These are phyloP conservation scores for Temnothorax longispinosus DNA, from an alignment of 1,140 invertebrate species.

Conservation along the genomic window DNA sequence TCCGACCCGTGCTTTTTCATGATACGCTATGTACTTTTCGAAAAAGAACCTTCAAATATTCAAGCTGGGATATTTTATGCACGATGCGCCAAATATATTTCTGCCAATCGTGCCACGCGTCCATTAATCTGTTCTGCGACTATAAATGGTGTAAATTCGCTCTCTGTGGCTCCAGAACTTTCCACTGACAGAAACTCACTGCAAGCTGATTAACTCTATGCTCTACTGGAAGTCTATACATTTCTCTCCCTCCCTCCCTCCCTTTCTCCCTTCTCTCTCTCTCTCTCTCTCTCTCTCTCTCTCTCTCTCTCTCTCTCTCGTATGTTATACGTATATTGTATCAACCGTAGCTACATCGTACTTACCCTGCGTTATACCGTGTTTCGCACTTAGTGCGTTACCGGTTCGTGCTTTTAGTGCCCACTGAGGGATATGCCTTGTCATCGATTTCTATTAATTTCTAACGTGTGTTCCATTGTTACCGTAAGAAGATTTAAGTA, in stretches of 20 bases:
- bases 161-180: background rate
- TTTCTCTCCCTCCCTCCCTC: background rate
- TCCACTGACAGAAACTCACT: background rate
- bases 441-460: constrained; percentile 75
- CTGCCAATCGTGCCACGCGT: background rate
- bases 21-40: background rate
- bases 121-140: background rate
- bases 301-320: background rate
- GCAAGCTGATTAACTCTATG: constrained; percentile 41
- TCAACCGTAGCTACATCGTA: background rate
- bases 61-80: background rate
- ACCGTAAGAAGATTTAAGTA: constrained; percentile 7
- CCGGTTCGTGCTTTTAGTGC: constrained; percentile 75
- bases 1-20: background rate
- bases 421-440: constrained; percentile 56
- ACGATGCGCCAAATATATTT: background rate
- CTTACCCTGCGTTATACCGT: constrained; percentile 43
- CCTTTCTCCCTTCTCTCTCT: background rate
- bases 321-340: background rate
- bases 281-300: background rate
- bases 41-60: constrained; percentile 18
- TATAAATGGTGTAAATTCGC: background rate
- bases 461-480: constrained; percentile 13
- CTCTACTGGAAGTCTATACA: constrained; percentile 13
- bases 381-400: constrained; percentile 76